phyloP scores from a whole-genome alignment of 2,888 invertebrate species.

The Pyrrhosoma nymphula region DNA sequence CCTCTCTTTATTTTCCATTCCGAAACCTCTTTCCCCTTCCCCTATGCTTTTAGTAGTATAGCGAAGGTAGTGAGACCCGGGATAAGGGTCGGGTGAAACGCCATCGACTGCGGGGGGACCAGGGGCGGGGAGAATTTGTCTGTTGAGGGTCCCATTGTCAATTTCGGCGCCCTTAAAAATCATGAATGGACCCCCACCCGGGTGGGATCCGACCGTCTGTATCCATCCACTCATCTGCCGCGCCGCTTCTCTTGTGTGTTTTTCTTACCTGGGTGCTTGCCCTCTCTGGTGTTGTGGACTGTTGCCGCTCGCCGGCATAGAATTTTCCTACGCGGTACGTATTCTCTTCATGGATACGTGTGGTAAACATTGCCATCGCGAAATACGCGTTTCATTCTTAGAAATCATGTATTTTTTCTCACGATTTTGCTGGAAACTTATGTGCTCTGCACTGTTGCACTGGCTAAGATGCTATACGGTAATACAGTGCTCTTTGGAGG shows the following conservation, averaged over 20 bases:
- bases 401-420: too few relatives aligned
- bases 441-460: too few relatives aligned
- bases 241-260: neutral
- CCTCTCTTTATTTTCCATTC: neutral
- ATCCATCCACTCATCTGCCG: neutral
- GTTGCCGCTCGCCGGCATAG: neutral
- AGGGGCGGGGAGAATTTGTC: neutral
- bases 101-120: neutral
- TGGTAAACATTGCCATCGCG: too few relatives aligned
- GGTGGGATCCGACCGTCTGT: neutral
- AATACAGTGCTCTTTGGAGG: too few relatives aligned
- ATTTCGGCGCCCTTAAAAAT: constrained; percentile 1
- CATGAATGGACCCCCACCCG: constrained; percentile 3
- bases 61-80: neutral
- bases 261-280: neutral
- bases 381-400: too few relatives aligned
- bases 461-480: too few relatives aligned
- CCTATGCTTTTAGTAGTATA: neutral
- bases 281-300: neutral
- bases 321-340: neutral
- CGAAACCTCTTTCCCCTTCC: neutral
- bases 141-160: neutral
- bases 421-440: too few relatives aligned
- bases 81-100: neutral
- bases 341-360: too few relatives aligned